These are phyloP conservation scores for Myotis planiceps DNA, from an alignment of 2,797 vertebrate species.

Conservation along the genomic window DNA sequence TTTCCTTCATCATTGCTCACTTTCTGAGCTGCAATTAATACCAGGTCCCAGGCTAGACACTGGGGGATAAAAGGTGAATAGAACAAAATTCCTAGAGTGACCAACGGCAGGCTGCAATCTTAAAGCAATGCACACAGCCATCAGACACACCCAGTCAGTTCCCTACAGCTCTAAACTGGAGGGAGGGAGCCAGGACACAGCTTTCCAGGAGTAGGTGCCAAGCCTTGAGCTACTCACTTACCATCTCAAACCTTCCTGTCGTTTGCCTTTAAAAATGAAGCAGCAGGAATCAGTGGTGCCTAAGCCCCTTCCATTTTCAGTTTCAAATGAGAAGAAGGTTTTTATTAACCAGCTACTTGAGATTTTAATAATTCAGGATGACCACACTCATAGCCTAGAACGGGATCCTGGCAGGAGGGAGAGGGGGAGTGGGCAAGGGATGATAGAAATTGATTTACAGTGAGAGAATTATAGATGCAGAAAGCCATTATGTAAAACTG, in stretches of 20 bases:
- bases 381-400: neutral
- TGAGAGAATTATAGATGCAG: neutral
- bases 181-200: neutral
- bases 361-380: constrained; percentile 2
- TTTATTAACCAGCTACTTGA: constrained; percentile 33
- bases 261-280: neutral
- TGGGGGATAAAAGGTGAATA: neutral
- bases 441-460: neutral
- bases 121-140: neutral
- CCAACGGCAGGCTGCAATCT: neutral
- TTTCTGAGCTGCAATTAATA: neutral
- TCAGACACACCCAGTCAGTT: neutral
- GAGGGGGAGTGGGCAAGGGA: neutral
- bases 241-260: neutral
- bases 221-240: neutral
- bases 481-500: constrained; percentile 30
- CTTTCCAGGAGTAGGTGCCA: neutral
- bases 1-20: neutral
- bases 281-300: neutral
- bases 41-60: neutral
- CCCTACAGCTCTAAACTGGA: neutral
- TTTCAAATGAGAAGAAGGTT: neutral
- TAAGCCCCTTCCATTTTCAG: neutral
- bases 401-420: neutral
- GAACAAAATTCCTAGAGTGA: neutral